phyloP scores from a whole-genome alignment of 1,140 invertebrate genomes.

The Sinonovacula constricta region DNA sequence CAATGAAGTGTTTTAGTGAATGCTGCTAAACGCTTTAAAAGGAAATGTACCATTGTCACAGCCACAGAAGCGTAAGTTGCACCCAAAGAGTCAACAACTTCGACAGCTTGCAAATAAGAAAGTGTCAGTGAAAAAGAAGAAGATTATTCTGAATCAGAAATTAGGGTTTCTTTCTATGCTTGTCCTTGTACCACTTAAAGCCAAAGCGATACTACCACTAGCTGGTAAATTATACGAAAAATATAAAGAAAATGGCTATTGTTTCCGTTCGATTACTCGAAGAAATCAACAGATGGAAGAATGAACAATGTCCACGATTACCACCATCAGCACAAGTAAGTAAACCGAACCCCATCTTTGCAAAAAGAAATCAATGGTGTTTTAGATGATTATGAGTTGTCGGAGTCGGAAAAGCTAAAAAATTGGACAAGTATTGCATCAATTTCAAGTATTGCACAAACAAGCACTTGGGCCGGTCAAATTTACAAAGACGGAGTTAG shows the following conservation, averaged over 20 bases:
- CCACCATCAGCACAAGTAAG: background rate
- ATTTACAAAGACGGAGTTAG: background rate
- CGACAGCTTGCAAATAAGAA: background rate
- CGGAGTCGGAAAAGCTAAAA: constrained; percentile 6
- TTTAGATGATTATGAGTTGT: background rate
- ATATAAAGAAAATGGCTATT: background rate
- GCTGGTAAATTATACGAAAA: background rate
- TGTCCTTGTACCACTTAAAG: background rate
- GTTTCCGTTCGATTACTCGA: background rate
- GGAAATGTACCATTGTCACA: constrained; percentile 10
- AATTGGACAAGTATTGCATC: constrained; percentile 10
- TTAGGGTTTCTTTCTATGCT: constrained; percentile 7
- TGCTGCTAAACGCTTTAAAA: constrained; percentile 19
- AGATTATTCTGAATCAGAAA: constrained; percentile 2
- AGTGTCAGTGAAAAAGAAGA: constrained; percentile 16
- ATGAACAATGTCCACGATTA: background rate
- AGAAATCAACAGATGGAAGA: background rate
- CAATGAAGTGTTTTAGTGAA: background rate
- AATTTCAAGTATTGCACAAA: constrained; percentile 9
- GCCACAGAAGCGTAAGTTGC: background rate
- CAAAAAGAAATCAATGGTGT: background rate
- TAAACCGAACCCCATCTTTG: background rate
- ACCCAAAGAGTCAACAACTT: constrained; percentile 15
- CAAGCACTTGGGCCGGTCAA: background rate
- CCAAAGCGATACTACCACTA: background rate